Evolutionary conservation across 2,113 vertebrate genomes (phyloP).

Genomic region (Pangasianodon hypophthalmus): DNA sequence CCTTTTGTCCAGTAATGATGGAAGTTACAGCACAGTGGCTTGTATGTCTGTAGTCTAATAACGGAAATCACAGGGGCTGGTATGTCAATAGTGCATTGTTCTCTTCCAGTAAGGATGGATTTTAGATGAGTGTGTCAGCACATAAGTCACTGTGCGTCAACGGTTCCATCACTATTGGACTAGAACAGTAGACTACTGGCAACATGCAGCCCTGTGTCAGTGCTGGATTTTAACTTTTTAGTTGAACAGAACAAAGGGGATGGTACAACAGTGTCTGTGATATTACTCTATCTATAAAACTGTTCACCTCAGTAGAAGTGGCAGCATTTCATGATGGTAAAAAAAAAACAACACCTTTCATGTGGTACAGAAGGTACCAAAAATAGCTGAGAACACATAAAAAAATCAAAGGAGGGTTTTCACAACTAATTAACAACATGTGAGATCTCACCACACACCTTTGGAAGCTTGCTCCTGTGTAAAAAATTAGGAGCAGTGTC

Average conservation of each 20-base stretch:
- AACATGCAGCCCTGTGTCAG: not conserved
- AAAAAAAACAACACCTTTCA: not conserved
- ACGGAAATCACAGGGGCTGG: not conserved
- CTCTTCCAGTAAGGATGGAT: not conserved
- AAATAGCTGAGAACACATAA: not conserved
- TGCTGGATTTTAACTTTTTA: not conserved
- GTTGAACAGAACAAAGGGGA: not conserved
- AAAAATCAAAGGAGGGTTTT: not conserved
- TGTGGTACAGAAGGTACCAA: not conserved
- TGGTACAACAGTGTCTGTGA: not conserved
- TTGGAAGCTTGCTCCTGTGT: slow-evolving; percentile 83
- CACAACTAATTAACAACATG: not conserved
- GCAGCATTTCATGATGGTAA: not conserved
- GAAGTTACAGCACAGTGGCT: not conserved
- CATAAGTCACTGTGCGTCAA: not conserved
- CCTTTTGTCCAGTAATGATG: not conserved
- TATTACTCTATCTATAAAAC: not conserved
- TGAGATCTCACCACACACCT: slow-evolving; percentile 72
- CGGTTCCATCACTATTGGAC: not conserved
- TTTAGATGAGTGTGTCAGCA: slow-evolving; percentile 1
- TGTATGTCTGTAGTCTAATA: not conserved
- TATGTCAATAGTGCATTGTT: not conserved
- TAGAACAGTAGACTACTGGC: not conserved
- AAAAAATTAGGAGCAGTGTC: slow-evolving; percentile 78
- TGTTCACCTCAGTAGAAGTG: slow-evolving; percentile 25